Evolutionary conservation across 2,113 vertebrate species (phyloP).

Genomic region (Glaucidium brasilianum): DNA sequence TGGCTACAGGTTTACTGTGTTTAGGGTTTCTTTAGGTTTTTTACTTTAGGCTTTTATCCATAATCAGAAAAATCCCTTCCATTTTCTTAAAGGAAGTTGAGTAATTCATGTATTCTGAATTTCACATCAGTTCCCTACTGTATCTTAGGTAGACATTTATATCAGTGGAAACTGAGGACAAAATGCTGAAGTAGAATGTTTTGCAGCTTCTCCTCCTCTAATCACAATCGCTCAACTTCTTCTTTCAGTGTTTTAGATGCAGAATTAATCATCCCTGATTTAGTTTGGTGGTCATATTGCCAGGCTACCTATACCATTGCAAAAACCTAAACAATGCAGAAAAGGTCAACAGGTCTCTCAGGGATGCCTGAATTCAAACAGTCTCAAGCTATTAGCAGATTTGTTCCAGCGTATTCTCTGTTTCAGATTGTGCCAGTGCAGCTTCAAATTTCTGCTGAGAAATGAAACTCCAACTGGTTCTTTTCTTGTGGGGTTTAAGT

Average conservation of each 20-base stretch:
- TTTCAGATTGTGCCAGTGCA: background rate
- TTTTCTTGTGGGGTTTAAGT: background rate
- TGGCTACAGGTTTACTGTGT: background rate
- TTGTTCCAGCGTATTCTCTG: background rate
- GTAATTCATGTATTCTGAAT: background rate
- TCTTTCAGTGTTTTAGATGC: background rate
- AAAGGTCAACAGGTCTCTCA: background rate
- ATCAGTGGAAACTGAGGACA: background rate
- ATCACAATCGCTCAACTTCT: background rate
- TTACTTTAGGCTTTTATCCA: background rate
- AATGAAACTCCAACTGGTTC: fast-evolving
- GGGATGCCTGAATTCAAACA: background rate
- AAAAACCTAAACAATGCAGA: background rate
- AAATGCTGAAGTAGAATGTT: background rate
- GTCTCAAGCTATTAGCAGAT: background rate
- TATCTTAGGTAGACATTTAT: background rate
- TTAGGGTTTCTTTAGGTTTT: background rate
- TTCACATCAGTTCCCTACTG: background rate
- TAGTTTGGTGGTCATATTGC: background rate
- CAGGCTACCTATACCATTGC: background rate
- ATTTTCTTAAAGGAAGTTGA: background rate
- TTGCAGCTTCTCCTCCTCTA: background rate
- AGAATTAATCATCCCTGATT: background rate
- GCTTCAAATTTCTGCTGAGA: background rate
- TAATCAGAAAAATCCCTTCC: background rate